Percentiles rank a stretch among this genome's conserved stretches.
Conservation (phyloP, 1,140 invertebrate genomes). For the Scaptomyza graminum region DNA sequence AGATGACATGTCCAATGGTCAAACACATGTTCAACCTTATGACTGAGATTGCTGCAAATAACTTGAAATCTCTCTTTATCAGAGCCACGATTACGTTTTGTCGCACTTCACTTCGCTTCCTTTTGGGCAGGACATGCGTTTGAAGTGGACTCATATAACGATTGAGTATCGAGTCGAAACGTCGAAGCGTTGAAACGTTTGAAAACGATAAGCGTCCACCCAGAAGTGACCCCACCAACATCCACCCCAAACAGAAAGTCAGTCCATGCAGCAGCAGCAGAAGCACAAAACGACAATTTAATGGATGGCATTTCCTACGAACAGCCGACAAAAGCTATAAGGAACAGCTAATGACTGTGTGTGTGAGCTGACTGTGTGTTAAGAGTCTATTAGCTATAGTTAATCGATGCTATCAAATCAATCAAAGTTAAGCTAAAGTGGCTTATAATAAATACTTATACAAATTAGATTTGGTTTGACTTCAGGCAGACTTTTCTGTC, state of each 20-base stretch:
- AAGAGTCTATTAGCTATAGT: neutral
- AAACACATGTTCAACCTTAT: constrained; percentile 54
- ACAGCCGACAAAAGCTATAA: constrained; percentile 46
- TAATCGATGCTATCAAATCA: neutral
- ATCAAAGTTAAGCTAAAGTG: neutral
- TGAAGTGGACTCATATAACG: constrained; percentile 47
- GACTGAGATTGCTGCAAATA: constrained; percentile 77
- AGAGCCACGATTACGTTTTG: constrained; percentile 56
- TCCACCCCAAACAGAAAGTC: neutral
- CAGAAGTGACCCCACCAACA: neutral
- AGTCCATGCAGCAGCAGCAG: constrained; percentile 43
- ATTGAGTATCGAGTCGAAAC: constrained; percentile 52
- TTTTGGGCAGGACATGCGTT: constrained; percentile 21
- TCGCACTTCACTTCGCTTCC: neutral
- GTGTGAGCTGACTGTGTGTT: too few species aligned
- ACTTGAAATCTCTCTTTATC: constrained; percentile 67
- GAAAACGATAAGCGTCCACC: constrained; percentile 32
- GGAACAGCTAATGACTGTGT: neutral
- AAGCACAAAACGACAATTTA: constrained; percentile 53
- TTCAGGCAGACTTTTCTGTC: too few species aligned
- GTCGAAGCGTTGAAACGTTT: neutral
- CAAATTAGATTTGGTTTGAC: neutral
- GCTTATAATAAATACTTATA: neutral
- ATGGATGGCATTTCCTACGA: constrained; percentile 50
- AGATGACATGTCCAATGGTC: constrained; percentile 12